These are phyloP conservation scores for Gavialis gangeticus DNA, from an alignment of 2,113 vertebrate species.

Conservation along the genomic window DNA sequence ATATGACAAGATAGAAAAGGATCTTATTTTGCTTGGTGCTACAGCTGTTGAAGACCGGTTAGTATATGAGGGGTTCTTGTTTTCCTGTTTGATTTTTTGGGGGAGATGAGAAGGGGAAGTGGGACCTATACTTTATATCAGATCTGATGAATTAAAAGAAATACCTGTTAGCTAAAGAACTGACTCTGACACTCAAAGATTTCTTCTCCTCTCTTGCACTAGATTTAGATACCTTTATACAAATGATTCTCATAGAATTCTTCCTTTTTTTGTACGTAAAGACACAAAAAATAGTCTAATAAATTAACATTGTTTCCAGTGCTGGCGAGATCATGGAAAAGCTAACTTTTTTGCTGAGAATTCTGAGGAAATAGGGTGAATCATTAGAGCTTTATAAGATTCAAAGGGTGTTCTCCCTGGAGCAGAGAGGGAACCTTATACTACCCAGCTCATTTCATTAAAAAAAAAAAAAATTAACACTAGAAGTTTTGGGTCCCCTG, in stretches of 20 bases:
- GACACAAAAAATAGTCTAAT: too few species aligned
- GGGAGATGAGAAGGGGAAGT: neutral
- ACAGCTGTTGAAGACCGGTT: constrained; percentile 98
- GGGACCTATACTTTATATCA: neutral
- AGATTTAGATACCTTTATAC: neutral
- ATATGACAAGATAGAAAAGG: constrained; percentile 91
- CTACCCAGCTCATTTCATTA: too few species aligned
- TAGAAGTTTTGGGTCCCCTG: too few species aligned
- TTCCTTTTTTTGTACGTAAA: too few species aligned
- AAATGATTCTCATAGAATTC: neutral
- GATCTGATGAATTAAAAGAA: neutral
- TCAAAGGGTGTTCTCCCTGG: too few species aligned
- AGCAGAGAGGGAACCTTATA: too few species aligned
- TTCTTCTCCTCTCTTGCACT: neutral
- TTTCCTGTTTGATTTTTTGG: neutral
- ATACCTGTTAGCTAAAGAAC: neutral
- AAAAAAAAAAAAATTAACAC: too few species aligned
- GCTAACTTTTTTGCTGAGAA: too few species aligned
- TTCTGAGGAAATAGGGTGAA: too few species aligned
- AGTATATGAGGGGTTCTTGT: neutral
- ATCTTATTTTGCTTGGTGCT: constrained; percentile 92
- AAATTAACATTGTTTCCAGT: too few species aligned
- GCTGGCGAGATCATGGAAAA: too few species aligned
- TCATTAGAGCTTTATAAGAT: too few species aligned
- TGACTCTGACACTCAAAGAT: neutral